A percentile compares a stretch with the other conserved stretches of the same genome.
Evolutionary conservation across 2,113 vertebrate species (phyloP).

Genomic region (Thunnus maccoyii): DNA sequence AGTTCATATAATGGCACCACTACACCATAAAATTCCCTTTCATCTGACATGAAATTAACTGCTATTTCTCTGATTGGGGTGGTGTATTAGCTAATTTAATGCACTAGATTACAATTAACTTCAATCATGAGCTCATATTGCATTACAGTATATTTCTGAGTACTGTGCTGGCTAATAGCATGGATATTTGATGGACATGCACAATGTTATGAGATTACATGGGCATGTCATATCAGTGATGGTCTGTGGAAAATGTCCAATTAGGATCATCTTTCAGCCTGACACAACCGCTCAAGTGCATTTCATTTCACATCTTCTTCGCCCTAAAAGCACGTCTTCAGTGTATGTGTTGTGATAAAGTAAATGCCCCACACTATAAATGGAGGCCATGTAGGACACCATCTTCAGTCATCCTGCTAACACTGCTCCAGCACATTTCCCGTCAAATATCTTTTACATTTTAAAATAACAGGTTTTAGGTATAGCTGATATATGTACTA

Average conservation of each 20-base stretch:
- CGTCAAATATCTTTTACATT: background rate
- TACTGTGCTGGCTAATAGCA: background rate
- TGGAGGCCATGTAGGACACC: background rate
- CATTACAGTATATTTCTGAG: constrained; percentile 21
- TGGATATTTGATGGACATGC: constrained; percentile 29
- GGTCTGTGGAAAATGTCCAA: constrained; percentile 42
- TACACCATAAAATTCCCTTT: constrained; percentile 25
- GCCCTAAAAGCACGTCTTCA: constrained; percentile 13
- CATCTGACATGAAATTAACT: constrained; percentile 24
- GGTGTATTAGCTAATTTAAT: constrained; percentile 29
- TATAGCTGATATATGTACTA: background rate
- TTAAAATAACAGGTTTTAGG: background rate
- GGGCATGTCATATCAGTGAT: constrained; percentile 21
- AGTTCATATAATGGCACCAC: constrained; percentile 1
- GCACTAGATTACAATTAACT: constrained; percentile 27
- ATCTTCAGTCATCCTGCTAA: background rate
- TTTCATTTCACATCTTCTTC: constrained; percentile 30
- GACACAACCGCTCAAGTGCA: constrained; percentile 6
- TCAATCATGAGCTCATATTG: constrained; percentile 16
- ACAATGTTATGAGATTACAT: constrained; percentile 34
- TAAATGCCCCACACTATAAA: background rate
- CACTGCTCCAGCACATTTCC: background rate
- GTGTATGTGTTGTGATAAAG: background rate
- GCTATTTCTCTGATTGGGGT: constrained; percentile 7
- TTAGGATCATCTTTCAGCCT: constrained; percentile 29